Percentiles rank a stretch among this genome's conserved stretches.
phyloP scores from a whole-genome alignment of 2,797 vertebrate genomes.

The Vireo griseus region DNA sequence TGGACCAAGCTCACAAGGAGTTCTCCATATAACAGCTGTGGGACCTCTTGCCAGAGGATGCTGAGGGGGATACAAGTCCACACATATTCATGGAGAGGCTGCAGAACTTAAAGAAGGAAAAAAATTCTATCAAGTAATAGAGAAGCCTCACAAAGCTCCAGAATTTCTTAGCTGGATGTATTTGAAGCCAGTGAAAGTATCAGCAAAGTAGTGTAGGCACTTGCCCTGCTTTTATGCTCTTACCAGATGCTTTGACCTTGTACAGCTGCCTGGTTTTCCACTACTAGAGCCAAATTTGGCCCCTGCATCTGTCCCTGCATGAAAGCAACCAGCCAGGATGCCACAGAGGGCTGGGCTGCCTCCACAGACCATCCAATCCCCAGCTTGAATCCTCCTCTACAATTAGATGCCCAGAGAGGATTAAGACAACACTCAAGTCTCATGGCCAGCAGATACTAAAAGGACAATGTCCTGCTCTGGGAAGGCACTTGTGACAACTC shows the following conservation, averaged over 20 bases:
- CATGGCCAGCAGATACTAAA: background rate
- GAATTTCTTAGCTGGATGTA: background rate
- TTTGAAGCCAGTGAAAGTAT: background rate
- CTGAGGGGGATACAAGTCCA: background rate
- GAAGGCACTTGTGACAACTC: background rate
- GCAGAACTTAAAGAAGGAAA: background rate
- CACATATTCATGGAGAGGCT: background rate
- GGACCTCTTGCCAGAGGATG: background rate
- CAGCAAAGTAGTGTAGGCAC: background rate
- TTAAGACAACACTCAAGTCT: background rate
- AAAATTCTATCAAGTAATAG: background rate
- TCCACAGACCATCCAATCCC: background rate
- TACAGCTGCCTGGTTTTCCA: background rate
- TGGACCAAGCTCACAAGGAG: background rate
- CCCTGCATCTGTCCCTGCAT: accelerated
- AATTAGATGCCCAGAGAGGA: background rate
- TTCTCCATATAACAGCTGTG: background rate
- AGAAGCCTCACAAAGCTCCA: background rate
- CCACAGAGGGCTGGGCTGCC: background rate
- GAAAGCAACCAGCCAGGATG: background rate
- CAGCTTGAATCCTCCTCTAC: background rate
- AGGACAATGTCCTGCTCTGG: background rate
- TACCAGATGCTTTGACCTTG: background rate
- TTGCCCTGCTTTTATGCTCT: background rate
- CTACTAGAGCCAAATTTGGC: background rate